Evolutionary conservation across 2,113 vertebrate species (phyloP), one percentile per base, ranked within the genome.

Genomic region (Rhodinocichla rosea): DNA sequence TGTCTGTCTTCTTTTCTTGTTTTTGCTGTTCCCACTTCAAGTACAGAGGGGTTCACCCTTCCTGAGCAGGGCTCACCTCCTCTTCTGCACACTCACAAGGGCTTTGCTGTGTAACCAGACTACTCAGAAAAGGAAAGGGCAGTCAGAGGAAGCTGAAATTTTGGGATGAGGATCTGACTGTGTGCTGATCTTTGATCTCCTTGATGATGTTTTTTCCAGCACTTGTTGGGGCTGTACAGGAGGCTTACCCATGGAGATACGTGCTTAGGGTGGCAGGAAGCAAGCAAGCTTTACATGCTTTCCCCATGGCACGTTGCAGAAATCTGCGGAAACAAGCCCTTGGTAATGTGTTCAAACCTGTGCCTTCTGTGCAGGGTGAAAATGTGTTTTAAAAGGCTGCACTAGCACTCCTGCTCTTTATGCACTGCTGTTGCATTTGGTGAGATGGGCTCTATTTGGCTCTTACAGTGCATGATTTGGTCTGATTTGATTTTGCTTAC

Each of bases 401-500:
- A 33, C 64, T 77, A 76, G 35, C 67, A 27, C 56, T 95, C 42
- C 75, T 85, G 59, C 70, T 71, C 87, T 63, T 94, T 93, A 75
- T 76, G 42, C 4, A 4, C 74, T 56, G 89, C 49, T 90, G 45
- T 63, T 30, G 13, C 81, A 42, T 88, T 78, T 35, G 84, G 89
- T 91, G 83, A 94, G 67, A 73, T 74, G 49, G n/a, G 13, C 45
- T 73, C 30, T 83, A 50, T 83, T 92, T 77, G 71, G 30, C 60
- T 82, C 53, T 75, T 56, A 45, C 2, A 27, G 52, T 59, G n/a
- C 21, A 8, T 94, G 47, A 65, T 96, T 92, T 84, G 53, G 52
- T 52, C 82, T 80, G 71, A 74, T 88, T 73, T 95, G 37, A 76
- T 94, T 94, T 84, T 74, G 52, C 52, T 69, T 79, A 45, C 69